These are phyloP conservation scores for Mechanitis messenoides DNA, from an alignment of 2,888 invertebrate genomes.

Conservation along the genomic window DNA sequence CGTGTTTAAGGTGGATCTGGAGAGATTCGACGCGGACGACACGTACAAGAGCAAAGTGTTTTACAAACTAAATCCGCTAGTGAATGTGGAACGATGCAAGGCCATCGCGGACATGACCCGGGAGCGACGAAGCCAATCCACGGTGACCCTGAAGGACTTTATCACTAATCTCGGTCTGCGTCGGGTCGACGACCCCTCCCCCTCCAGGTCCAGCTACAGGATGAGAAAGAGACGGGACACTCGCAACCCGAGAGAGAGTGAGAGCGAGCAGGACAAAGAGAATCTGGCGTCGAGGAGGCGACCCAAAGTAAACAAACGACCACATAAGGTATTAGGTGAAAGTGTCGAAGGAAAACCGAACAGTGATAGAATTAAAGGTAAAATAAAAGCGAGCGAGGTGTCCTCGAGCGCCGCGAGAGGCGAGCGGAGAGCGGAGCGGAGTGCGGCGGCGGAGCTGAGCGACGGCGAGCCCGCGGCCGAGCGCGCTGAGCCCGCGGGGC, in stretches of 20 bases:
- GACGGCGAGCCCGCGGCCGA: constrained; percentile 4
- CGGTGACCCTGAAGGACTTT: constrained; percentile 35
- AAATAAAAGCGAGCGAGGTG: neutral
- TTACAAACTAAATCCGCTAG: constrained; percentile 51
- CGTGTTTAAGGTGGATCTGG: constrained; percentile 35
- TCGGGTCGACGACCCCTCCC: constrained; percentile 27
- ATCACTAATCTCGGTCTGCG: constrained; percentile 40
- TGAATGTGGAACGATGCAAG: constrained; percentile 37
- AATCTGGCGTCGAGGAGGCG: neutral
- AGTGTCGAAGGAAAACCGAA: neutral
- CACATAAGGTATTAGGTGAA: neutral
- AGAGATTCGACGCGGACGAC: constrained; percentile 41
- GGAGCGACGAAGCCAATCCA: constrained; percentile 6
- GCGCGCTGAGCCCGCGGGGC: constrained; percentile 1
- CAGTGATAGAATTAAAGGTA: neutral
- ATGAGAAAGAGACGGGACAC: constrained; percentile 10
- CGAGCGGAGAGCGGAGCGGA: neutral
- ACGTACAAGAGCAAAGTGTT: constrained; percentile 39
- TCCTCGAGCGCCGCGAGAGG: neutral
- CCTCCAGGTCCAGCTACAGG: constrained; percentile 12
- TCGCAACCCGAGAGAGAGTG: neutral
- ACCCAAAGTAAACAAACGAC: neutral
- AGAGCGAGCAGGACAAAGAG: constrained; percentile 13
- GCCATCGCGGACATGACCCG: constrained; percentile 28
- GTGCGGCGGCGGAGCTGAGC: neutral